phyloP scores from a whole-genome alignment of 2,888 invertebrate genomes.

The Drosophila picticornis region DNA sequence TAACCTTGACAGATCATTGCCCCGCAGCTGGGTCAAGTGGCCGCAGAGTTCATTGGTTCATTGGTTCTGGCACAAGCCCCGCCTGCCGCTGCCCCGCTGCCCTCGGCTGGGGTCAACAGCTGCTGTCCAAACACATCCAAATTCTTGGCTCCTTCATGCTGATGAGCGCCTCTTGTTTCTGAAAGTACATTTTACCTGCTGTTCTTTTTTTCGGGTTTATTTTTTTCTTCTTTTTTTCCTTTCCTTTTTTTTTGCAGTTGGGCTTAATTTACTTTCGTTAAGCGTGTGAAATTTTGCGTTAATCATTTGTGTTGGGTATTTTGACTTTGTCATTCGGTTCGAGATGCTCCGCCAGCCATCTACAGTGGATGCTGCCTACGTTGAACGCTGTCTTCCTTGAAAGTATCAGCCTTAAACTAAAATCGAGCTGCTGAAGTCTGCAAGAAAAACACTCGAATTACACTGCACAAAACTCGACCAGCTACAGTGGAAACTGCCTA shows the following conservation, averaged over 20 bases:
- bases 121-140: constrained; percentile 27
- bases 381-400: background rate
- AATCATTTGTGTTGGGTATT: background rate
- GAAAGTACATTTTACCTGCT: constrained; percentile 28
- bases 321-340: background rate
- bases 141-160: constrained; percentile 22
- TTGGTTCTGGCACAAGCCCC: constrained; percentile 22
- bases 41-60: constrained; percentile 32
- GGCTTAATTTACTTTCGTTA: constrained; percentile 7
- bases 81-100: background rate
- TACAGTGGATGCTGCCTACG: background rate
- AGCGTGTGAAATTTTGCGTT: constrained; percentile 8
- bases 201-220: background rate
- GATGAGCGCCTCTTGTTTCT: constrained; percentile 16
- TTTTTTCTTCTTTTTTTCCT: background rate
- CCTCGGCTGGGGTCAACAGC: constrained; percentile 24
- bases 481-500: background rate
- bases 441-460: too few relatives aligned
- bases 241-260: background rate
- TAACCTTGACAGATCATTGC: constrained; percentile 35
- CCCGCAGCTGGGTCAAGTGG: constrained; percentile 22
- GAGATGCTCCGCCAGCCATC: too few relatives aligned
- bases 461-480: background rate
- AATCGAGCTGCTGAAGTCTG: background rate
- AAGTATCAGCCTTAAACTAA: too few relatives aligned